These are phyloP conservation scores for Prochilodus magdalenae DNA, from an alignment of 2,113 vertebrate species.

Conservation along the genomic window DNA sequence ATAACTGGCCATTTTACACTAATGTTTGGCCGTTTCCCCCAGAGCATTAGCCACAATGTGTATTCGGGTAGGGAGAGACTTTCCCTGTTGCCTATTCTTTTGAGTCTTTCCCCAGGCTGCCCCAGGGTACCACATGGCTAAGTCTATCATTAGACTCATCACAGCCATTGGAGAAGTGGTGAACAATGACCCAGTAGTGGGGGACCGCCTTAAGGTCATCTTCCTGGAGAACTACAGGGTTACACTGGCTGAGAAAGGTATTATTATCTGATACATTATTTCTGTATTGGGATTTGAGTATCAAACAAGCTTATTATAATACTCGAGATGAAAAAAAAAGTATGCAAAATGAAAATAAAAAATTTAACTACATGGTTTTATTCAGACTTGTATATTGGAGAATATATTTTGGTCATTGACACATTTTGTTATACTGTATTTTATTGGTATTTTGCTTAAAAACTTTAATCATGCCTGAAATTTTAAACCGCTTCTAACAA, in stretches of 20 bases:
- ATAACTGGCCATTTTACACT: background rate
- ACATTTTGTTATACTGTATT: too few relatives aligned
- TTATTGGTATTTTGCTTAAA: too few relatives aligned
- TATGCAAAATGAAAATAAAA: too few relatives aligned
- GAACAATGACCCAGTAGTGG: constrained; percentile 87
- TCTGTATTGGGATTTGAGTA: background rate
- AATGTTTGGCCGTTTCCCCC: background rate
- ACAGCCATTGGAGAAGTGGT: constrained; percentile 90
- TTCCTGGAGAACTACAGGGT: constrained; percentile 94
- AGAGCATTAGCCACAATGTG: background rate
- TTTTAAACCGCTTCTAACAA: too few relatives aligned
- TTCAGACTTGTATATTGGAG: too few relatives aligned
- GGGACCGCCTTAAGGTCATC: constrained; percentile 90
- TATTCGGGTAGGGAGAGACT: background rate
- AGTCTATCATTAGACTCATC: constrained; percentile 91
- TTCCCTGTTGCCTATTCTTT: background rate
- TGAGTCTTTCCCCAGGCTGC: constrained; percentile 78
- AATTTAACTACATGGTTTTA: too few relatives aligned
- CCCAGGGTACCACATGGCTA: constrained; percentile 92
- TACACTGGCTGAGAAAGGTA: constrained; percentile 91
- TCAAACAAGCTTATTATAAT: background rate
- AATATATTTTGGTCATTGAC: too few relatives aligned
- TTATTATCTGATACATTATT: too few relatives aligned
- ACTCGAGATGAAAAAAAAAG: too few relatives aligned
- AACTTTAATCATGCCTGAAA: too few relatives aligned